Evolutionary conservation across 2,888 invertebrate species (phyloP).

Genomic region (Drosophila nr. medialis): DNA sequence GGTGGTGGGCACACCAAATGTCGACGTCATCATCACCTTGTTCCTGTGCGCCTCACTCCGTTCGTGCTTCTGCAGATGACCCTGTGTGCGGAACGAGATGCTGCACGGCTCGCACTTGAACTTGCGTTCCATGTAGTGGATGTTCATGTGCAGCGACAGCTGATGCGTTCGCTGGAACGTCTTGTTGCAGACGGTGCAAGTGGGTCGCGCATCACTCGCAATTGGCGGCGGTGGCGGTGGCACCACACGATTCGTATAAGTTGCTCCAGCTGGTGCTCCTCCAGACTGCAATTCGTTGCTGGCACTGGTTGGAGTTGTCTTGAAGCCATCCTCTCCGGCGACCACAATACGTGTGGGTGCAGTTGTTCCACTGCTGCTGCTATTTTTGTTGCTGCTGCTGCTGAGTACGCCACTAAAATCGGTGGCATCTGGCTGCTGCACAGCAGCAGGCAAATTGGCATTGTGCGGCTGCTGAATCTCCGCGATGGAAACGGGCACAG

Average conservation of each 20-base stretch:
- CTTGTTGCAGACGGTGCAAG: slow-evolving; percentile 95
- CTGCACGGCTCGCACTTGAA: slow-evolving; percentile 96
- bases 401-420: slow-evolving; percentile 83
- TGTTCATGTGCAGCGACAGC: slow-evolving; percentile 95
- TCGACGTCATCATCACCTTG: slow-evolving; percentile 95
- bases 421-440: slow-evolving; percentile 81
- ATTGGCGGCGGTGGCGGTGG: slow-evolving; percentile 82
- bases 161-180: slow-evolving; percentile 96
- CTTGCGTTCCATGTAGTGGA: slow-evolving; percentile 97
- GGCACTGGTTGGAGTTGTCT: slow-evolving; percentile 46
- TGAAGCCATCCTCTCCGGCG: slow-evolving; percentile 88
- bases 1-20: slow-evolving; percentile 92
- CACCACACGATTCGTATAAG: slow-evolving; percentile 40
- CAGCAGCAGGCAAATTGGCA: slow-evolving; percentile 78
- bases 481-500: background rate
- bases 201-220: slow-evolving; percentile 88
- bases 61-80: slow-evolving; percentile 96
- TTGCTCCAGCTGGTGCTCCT: background rate
- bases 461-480: slow-evolving; percentile 84
- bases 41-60: slow-evolving; percentile 96
- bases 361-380: slow-evolving; percentile 1
- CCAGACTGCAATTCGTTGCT: slow-evolving; percentile 17
- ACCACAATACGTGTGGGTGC: slow-evolving; percentile 84
- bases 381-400: slow-evolving; percentile 28
- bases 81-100: slow-evolving; percentile 95